Evolutionary conservation across 2,113 vertebrate species (phyloP), one percentile per base, ranked within the genome.

Genomic region (Scatophagus argus): DNA sequence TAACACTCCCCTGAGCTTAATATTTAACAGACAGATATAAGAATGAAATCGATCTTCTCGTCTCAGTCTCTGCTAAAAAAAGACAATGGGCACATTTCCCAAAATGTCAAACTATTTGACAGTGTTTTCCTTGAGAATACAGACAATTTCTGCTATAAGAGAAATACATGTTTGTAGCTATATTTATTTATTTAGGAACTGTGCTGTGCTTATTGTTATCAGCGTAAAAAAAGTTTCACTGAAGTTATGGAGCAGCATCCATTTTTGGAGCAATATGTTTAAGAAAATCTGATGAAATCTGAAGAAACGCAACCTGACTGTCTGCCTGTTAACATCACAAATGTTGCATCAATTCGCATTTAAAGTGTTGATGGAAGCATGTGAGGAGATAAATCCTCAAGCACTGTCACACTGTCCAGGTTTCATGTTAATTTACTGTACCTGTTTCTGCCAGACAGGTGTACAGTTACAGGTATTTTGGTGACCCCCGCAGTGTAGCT

Each of bases 391-490:
- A 58, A 81, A 83, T 71, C 81, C 77, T 76, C 49, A 34, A 63
- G 79, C 55, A 43, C 59, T 14, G 68, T 43, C 61, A 32, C 71
- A 21, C n/a, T 21, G 61, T 34, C 88, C 74, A 56, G 69, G 71
- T 86, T 88, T 78, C 87, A 68, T 31, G 11, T 84, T 77, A 70
- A 88, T 87, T 79, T 83, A 84, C 76, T 41, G 73, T 74, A 66
- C 2, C 13, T 44, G 23, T 85, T 71, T 74, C 64, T 61, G 64
- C 59, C 51, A 66, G 77, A 80, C 51, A 32, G 76, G 87, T 83
- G 63, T 88, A 79, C 74, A 25, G 81, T 85, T 85, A 68, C 87
- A 84, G 60, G 73, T 81, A 88, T 91, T 88, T 85, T 88, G 80
- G 91, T 87, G 82, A 89, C 80, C 85, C 85, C 77, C 43, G 32